Conservation (phyloP, 2,797 vertebrate genomes). For the Enteromius paludinosus region DNA sequence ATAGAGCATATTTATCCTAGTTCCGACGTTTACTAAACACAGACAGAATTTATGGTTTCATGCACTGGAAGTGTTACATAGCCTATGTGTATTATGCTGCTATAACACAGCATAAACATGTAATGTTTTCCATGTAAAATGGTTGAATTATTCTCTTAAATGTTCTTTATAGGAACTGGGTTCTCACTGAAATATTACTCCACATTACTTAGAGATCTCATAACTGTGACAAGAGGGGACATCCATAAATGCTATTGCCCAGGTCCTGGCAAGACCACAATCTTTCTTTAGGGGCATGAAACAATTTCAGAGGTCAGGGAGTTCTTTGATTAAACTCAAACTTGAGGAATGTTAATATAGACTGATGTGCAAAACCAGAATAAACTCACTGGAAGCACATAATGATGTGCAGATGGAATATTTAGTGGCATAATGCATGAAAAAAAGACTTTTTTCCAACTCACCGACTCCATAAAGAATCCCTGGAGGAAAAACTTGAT, state of each 20-base stretch:
- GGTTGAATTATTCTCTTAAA: background rate
- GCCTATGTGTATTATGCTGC: background rate
- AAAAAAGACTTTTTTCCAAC: constrained; percentile 49
- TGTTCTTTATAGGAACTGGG: background rate
- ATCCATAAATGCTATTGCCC: background rate
- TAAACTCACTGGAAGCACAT: background rate
- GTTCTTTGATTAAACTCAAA: background rate
- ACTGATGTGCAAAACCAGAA: background rate
- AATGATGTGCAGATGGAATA: constrained; percentile 18
- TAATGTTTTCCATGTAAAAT: background rate
- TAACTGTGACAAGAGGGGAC: background rate
- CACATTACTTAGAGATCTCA: background rate
- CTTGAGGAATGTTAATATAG: background rate
- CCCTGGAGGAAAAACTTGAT: constrained; percentile 88
- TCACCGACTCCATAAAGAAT: constrained; percentile 92
- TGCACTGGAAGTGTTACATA: background rate
- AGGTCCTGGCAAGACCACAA: background rate
- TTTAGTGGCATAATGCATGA: background rate
- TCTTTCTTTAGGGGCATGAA: background rate
- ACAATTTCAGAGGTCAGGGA: background rate
- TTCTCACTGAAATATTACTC: background rate
- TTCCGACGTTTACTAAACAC: background rate
- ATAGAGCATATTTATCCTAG: background rate
- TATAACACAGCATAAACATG: background rate
- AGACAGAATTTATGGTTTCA: background rate